These are phyloP conservation scores for Drosophila orosa DNA, from an alignment of 1,140 invertebrate species.

Conservation along the genomic window DNA sequence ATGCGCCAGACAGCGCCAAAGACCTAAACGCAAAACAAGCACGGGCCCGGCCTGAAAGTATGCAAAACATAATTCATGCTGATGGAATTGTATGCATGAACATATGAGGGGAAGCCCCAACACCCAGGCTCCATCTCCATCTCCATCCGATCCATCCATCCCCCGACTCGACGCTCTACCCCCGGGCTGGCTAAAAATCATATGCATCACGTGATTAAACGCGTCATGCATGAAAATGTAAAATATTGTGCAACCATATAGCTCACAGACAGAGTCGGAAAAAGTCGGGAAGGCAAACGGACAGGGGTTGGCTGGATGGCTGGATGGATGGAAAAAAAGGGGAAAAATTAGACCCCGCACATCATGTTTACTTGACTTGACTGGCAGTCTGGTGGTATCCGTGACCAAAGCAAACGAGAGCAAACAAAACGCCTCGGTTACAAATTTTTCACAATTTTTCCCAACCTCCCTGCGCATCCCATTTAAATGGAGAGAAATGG, in stretches of 20 bases:
- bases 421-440: conserved; percentile 74
- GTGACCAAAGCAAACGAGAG: conserved; percentile 60
- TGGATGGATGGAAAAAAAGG: conserved; percentile 19
- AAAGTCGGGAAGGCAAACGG: not conserved
- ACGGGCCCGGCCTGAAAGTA: conserved; percentile 55
- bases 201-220: conserved; percentile 84
- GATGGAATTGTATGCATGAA: conserved; percentile 78
- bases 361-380: conserved; percentile 79
- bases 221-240: conserved; percentile 83
- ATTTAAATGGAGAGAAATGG: conserved; percentile 80
- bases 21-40: conserved; percentile 70
- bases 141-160: not conserved
- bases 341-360: conserved; percentile 75
- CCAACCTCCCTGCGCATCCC: conserved; percentile 10
- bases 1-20: conserved; percentile 65
- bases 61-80: conserved; percentile 83
- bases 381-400: conserved; percentile 60
- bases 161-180: conserved; percentile 2
- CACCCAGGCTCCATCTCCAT: too few species aligned
- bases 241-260: conserved; percentile 72
- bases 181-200: conserved; percentile 74
- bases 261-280: conserved; percentile 29
- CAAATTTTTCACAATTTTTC: conserved; percentile 76
- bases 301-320: conserved; percentile 13
- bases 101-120: conserved; percentile 20